Base-by-base conservation (phyloP, 2,113 vertebrate genomes). In the Gymnobelideus leadbeateri region DNA sequence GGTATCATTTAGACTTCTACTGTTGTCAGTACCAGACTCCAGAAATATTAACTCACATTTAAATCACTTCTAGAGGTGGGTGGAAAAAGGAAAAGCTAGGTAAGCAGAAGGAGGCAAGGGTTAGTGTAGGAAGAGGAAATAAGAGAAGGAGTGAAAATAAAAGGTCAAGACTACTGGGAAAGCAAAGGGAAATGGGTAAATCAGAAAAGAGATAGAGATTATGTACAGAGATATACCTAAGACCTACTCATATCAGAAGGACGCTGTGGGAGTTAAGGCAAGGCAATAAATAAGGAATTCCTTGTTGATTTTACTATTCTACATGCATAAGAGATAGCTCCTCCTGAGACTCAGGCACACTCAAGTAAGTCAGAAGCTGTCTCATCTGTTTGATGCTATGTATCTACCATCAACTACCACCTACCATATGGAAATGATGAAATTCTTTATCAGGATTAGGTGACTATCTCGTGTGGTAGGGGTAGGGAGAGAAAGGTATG, bases 311-410 rank as follows among this genome's bases (percentile, higher is more conserved):
- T 51, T 52, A 95, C 61, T 46, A 37, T 0, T 28, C 77, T 43
- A 89, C 91, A 90, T 53, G n/a, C n/a, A n/a, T n/a, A 91, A 49
- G 54, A 89, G 46, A 52, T 95, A 51, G 46, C 54, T 3, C 11
- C 2, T 47, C 51, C 89, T 26, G 6, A n/a, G 53, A 54, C n/a
- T 49, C 21, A 7, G 47, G 55, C 51, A 50, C 93, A 96, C 3
- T 49, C 77, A 89, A 91, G 92, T 46, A 91, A 91, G 77, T 37
- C n/a, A 94, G 94, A 96, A 97, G 92, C 0, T 55, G 97, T 92
- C 49, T 92, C 96, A 96, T 95, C 95, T 96, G 97, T 96, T 97
- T 96, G 90, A 91, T 89, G 93, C 95, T 96, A n/a, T 61, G 91
- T 97, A 91, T 93, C 95, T 94, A 96, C 89, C 90, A 93, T 91